A percentile compares a stretch with the other conserved stretches of the same genome.
Evolutionary conservation across 1,140 invertebrate species (phyloP).

Genomic region (Nasonia giraulti): DNA sequence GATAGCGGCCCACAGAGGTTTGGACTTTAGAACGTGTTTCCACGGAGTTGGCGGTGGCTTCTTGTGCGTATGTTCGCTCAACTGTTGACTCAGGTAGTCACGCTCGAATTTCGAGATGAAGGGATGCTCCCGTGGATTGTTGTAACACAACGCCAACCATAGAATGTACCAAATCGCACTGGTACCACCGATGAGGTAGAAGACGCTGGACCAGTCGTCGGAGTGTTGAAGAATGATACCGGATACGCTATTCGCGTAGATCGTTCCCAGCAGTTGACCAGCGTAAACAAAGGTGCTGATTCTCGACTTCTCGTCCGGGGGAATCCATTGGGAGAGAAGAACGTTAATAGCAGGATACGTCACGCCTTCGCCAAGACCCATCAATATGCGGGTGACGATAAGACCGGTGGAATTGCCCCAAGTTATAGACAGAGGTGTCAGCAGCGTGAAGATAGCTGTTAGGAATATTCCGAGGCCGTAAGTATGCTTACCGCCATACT

Average conservation of each 20-base stretch:
- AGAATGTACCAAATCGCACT: slow-evolving; percentile 6
- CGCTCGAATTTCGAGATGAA: slow-evolving; percentile 85
- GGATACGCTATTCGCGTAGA: not conserved
- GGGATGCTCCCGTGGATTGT: slow-evolving; percentile 84
- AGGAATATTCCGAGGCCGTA: not conserved
- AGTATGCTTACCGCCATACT: not conserved
- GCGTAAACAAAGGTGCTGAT: slow-evolving; percentile 64
- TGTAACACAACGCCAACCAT: slow-evolving; percentile 78
- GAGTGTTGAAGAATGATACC: not conserved
- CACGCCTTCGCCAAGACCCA: slow-evolving; percentile 64
- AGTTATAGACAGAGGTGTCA: not conserved
- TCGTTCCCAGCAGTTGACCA: slow-evolving; percentile 57
- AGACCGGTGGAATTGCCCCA: slow-evolving; percentile 26
- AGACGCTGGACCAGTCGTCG: not conserved
- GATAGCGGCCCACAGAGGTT: slow-evolving; percentile 76
- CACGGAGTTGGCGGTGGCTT: slow-evolving; percentile 60
- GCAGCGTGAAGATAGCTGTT: not conserved
- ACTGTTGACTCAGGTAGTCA: slow-evolving; percentile 78
- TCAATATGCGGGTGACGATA: slow-evolving; percentile 73
- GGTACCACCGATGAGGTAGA: slow-evolving; percentile 11
- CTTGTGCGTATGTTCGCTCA: not conserved
- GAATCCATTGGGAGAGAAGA: slow-evolving; percentile 70
- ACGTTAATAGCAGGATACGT: slow-evolving; percentile 69
- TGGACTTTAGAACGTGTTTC: slow-evolving; percentile 48
- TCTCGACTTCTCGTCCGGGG: slow-evolving; percentile 64